These are phyloP conservation scores for Procambarus virginalis DNA, from an alignment of 1,140 invertebrate species.

Conservation along the genomic window DNA sequence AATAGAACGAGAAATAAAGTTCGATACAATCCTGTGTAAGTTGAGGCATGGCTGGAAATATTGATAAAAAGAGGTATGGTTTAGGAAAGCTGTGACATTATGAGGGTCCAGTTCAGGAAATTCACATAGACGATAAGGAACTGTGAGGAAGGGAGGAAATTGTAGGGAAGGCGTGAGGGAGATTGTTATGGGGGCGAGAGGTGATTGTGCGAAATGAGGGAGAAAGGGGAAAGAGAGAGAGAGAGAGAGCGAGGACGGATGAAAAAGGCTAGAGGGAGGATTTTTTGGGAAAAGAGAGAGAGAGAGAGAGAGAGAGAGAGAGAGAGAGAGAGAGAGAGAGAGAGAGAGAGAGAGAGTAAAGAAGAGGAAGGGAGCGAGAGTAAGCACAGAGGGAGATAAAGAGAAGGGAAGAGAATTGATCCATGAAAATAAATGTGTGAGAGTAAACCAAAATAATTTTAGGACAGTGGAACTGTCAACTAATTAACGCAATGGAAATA, in stretches of 20 bases:
- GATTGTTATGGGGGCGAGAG: slow-evolving; percentile 5
- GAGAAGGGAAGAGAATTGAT: no score
- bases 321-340: background rate
- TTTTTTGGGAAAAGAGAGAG: background rate
- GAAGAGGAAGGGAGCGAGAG: background rate
- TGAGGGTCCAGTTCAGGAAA: background rate
- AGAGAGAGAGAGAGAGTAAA: slow-evolving; percentile 4
- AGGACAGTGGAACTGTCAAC: no score
- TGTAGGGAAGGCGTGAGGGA: slow-evolving; percentile 15
- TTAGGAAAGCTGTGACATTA: background rate
- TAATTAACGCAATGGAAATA: no score
- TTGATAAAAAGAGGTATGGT: background rate
- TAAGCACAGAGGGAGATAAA: background rate
- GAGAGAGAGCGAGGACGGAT: background rate
- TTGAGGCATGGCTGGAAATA: background rate
- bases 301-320: background rate
- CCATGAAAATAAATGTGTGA: no score
- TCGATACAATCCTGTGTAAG: background rate
- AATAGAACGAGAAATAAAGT: background rate
- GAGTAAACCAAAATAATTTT: no score
- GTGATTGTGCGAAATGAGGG: slow-evolving; percentile 5
- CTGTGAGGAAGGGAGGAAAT: background rate
- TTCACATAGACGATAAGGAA: background rate
- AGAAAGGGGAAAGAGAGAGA: background rate
- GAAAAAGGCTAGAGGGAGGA: background rate